Evolutionary conservation across 2,797 vertebrate species (phyloP).

Genomic region (Chelon auratus): DNA sequence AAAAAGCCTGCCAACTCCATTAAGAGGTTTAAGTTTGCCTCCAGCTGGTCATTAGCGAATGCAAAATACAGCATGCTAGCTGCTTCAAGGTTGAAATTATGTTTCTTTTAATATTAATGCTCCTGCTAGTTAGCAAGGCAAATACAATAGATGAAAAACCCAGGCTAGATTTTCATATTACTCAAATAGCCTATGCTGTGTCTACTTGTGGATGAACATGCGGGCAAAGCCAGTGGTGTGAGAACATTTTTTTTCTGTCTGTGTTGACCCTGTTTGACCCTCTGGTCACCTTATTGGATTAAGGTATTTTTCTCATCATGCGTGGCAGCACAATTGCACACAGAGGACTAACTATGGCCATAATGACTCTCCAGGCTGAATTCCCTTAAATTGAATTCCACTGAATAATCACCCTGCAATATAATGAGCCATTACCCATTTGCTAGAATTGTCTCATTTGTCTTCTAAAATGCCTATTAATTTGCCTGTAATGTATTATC

Average conservation of each 20-base stretch:
- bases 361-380: conserved; percentile 65
- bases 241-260: conserved; percentile 15
- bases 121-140: conserved; percentile 48
- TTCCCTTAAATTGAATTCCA: conserved; percentile 64
- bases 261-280: conserved; percentile 49
- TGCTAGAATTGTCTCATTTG: conserved; percentile 55
- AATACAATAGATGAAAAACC: conserved; percentile 36
- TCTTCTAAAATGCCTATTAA: conserved; percentile 66
- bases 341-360: conserved; percentile 57
- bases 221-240: neutral
- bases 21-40: conserved; percentile 27
- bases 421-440: conserved; percentile 73
- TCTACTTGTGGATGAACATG: conserved; percentile 10
- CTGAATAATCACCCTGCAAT: conserved; percentile 65
- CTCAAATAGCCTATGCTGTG: neutral
- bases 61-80: conserved; percentile 40
- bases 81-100: conserved; percentile 52
- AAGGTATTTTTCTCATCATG: conserved; percentile 54
- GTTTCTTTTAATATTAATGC: conserved; percentile 30
- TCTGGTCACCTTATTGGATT: conserved; percentile 45
- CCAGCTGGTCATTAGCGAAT: conserved; percentile 61
- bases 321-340: conserved; percentile 54
- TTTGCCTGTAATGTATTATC: conserved; percentile 49
- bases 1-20: conserved; percentile 14
- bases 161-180: conserved; percentile 9